Evolutionary conservation across 2,797 vertebrate genomes (phyloP), one percentile per base, ranked within the genome.

Genomic region (Falco peregrinus): DNA sequence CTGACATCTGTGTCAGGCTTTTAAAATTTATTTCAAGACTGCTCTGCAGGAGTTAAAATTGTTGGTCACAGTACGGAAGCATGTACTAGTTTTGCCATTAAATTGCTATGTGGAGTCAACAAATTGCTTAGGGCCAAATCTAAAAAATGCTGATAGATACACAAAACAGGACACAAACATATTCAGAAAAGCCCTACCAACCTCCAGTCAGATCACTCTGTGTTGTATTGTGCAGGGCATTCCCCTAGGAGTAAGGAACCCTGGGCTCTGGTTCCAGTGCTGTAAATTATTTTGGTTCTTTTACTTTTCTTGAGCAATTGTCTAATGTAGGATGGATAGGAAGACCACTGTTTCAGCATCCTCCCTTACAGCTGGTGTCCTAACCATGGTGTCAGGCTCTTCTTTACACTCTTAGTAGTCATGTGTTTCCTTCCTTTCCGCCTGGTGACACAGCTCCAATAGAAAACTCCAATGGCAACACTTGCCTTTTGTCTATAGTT

Each of bases 1-100:
- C 56, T 75, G 56, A 75, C 54, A n/a, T 86, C 39, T 94, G 76
- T 86, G 79, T 94, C 53, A 63, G 82, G 82, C 85, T 91, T 82
- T 67, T 77, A 80, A 91, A 90, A 85, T 77, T 56, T 79, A 35
- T 83, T 84, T 83, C 77, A 77, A n/a, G 61, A 93, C 45, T 4
- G 0, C 69, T 86, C 64, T 53, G 53, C 83, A 81, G 84, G 77
- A 75, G 73, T 67, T 88, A 28, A 2, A 68, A 45, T 64, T 74
- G 68, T 81, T 64, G 50, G 50, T 87, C 57, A 71, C 4, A 4
- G 57, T 67, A 60, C 1, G 1, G 60, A 83, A 89, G 39, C 21
- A 11, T 63, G 33, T 61, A 33, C 74, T 83, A 59, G 22, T 53
- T 87, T 87, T 77, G 39, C 64, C 1, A 0, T 75, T 95, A 79